Percentiles rank a stretch among this genome's conserved stretches.
These are phyloP conservation scores for Tonatia bakeri DNA, from an alignment of 2,113 vertebrate genomes.

Conservation along the genomic window DNA sequence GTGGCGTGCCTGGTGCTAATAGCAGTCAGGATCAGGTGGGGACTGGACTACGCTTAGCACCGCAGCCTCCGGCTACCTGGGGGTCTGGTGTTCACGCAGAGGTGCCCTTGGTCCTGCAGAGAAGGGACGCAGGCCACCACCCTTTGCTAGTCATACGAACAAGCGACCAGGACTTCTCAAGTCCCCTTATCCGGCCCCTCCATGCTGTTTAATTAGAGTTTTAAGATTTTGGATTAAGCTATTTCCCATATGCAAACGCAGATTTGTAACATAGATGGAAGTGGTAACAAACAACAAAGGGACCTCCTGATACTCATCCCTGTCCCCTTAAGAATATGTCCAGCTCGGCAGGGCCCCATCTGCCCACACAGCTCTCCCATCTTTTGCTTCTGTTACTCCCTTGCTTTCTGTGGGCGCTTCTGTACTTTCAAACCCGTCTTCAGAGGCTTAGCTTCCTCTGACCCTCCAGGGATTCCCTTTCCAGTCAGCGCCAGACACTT, in stretches of 20 bases:
- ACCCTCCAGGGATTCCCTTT: not conserved
- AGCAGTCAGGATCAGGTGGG: not conserved
- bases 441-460: not conserved
- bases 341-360: not conserved
- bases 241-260: not conserved
- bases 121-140: not conserved
- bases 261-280: too few species aligned
- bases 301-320: not conserved
- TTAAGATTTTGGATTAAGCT: not conserved
- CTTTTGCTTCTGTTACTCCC: not conserved
- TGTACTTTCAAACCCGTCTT: not conserved
- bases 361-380: not conserved
- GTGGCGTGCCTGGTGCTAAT: not conserved
- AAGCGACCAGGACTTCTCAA: not conserved
- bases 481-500: not conserved
- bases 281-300: not conserved
- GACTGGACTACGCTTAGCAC: not conserved
- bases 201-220: not conserved
- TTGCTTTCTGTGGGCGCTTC: not conserved
- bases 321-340: not conserved
- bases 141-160: not conserved
- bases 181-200: not conserved
- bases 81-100: not conserved
- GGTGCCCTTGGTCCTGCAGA: not conserved
- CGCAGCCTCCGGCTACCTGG: not conserved